Evolutionary conservation across 2,888 invertebrate species (phyloP).

Genomic region (Tubulanus polymorphus): DNA sequence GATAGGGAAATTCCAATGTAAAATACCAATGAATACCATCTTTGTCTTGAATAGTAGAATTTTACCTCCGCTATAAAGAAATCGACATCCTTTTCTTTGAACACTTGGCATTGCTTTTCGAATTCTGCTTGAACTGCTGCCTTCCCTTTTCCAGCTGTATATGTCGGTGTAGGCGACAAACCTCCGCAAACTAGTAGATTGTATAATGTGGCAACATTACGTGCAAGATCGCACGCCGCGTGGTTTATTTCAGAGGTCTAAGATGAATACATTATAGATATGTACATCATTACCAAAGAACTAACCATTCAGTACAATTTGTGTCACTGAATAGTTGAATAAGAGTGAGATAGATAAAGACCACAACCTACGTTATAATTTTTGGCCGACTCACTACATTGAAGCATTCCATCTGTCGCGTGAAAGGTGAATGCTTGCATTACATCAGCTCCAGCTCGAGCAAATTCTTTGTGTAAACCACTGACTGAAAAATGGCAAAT

Average conservation of each 20-base stretch:
- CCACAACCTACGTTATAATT: background rate
- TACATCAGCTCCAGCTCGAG: background rate
- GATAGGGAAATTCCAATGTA: no score
- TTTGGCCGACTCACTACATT: no score
- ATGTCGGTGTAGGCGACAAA: slow-evolving; percentile 15
- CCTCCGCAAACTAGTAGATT: slow-evolving; percentile 13
- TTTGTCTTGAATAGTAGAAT: no score
- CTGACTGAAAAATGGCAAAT: no score
- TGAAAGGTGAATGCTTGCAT: slow-evolving; percentile 4
- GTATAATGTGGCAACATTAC: slow-evolving; percentile 9
- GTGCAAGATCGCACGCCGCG: slow-evolving; percentile 12
- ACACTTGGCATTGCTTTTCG: slow-evolving; percentile 8
- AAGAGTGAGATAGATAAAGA: no score
- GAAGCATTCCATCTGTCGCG: background rate
- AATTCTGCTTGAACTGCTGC: slow-evolving; percentile 13
- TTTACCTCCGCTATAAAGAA: slow-evolving; percentile 17
- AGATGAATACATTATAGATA: no score
- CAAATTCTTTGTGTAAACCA: background rate
- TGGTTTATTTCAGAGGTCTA: slow-evolving; percentile 13
- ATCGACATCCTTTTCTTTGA: slow-evolving; percentile 8
- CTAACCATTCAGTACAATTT: no score
- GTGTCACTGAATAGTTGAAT: no score
- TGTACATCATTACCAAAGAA: no score
- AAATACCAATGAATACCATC: no score
- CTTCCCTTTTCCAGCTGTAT: slow-evolving; percentile 6